Evolutionary conservation across 2,113 vertebrate genomes (phyloP).

Genomic region (Orthonyx spaldingii): DNA sequence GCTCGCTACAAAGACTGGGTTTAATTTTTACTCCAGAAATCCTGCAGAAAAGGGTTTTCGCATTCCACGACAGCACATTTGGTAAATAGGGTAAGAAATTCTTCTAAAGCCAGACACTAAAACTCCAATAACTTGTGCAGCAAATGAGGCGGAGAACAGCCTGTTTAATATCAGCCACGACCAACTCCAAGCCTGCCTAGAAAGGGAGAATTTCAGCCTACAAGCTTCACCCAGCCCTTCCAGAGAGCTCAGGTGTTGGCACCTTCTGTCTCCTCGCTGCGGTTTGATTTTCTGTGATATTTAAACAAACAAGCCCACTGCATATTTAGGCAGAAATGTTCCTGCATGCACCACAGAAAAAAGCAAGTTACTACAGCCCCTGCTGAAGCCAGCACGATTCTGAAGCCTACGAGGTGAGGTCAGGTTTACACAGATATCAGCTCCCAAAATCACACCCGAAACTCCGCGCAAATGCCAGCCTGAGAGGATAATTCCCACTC

Average conservation of each 20-base stretch:
- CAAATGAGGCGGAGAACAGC: background rate
- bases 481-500: rapidly evolving
- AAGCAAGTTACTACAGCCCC: conserved; percentile 40
- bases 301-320: conserved; percentile 49
- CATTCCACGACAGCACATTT: background rate
- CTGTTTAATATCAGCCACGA: background rate
- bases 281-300: background rate
- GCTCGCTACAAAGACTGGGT: rapidly evolving
- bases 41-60: background rate
- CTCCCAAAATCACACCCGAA: background rate
- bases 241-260: background rate
- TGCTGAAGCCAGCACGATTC: background rate
- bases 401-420: background rate
- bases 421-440: background rate
- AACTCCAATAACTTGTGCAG: background rate
- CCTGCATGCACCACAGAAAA: background rate
- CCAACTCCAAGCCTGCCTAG: background rate
- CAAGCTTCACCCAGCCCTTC: background rate
- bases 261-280: background rate
- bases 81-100: background rate
- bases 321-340: conserved; percentile 17
- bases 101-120: background rate
- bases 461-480: background rate
- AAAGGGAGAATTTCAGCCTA: background rate
- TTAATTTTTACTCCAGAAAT: background rate